Evolutionary conservation across 92 coral and sea anemone genomes (phyloP).

Genomic region (Epizoanthus illoricatus): DNA sequence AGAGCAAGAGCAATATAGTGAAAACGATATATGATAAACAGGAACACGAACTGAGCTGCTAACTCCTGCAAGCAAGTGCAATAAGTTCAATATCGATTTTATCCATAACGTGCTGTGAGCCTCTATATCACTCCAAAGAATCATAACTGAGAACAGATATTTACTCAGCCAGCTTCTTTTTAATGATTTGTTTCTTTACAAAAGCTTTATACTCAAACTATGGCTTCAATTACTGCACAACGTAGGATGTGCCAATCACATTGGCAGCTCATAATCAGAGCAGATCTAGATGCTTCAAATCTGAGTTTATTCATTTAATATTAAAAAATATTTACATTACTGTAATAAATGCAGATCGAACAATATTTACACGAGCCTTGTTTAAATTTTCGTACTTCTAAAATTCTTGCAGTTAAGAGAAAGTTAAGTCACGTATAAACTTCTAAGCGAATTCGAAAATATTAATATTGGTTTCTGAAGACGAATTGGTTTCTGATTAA

Average conservation of each 20-base stretch:
- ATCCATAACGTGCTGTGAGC: no score
- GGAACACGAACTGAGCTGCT: not conserved
- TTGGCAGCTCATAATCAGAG: not conserved
- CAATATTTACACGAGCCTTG: not conserved
- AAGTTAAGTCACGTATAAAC: not conserved
- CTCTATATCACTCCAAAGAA: no score
- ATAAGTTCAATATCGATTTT: not conserved
- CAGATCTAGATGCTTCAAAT: not conserved
- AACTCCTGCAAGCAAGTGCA: not conserved
- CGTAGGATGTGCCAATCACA: no score
- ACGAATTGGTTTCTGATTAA: no score
- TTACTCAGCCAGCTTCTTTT: no score
- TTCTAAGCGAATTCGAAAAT: no score
- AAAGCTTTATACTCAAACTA: conserved; percentile 17
- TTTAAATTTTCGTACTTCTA: not conserved
- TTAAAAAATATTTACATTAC: conserved; percentile 83
- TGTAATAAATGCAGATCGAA: not conserved
- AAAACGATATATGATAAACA: not conserved
- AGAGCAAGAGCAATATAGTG: not conserved
- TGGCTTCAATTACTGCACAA: not conserved
- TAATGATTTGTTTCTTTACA: not conserved
- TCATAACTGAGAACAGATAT: no score
- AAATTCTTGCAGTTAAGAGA: conserved; percentile 9
- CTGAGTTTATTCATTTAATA: conserved; percentile 8
- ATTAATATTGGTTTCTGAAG: no score